Base-by-base conservation (phyloP, 2,888 invertebrate species). In the Noctua janthe region DNA sequence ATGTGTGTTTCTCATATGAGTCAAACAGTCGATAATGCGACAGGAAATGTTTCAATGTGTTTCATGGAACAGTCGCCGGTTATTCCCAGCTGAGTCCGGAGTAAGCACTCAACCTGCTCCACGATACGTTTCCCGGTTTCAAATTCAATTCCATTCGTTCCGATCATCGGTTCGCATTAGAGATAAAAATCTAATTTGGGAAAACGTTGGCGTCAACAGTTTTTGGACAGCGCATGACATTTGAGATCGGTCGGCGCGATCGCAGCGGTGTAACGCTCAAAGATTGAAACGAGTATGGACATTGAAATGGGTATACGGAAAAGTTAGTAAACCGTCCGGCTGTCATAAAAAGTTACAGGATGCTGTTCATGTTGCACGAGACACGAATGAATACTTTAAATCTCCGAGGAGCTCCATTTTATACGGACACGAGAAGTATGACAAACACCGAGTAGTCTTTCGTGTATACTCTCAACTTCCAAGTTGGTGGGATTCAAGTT, bases 81-180 rank as follows among this genome's bases (percentile, higher is more conserved):
- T 90, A 92, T 91, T 91, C 92, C 91, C 93, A 92, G 85, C 87
- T 90, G 93, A 90, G 91, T 87, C 83, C 84, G 81, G 85, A 86
- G 82, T 87, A 90, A 86, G 87, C 86, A 85, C 86, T 90, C 87
- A 90, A 87, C 87, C 87, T 85, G 91, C 85, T 85, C 87, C 81
- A 73, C 88, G 88, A 89, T 90, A 90, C 90, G 88, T 90, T 91
- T 90, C 89, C 92, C 91, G 88, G 90, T 88, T 90, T 89, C 89
- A 90, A 92, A 93, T 93, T 93, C 92, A 93, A 93, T 93, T 93
- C 91, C 91, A 92, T 93, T 91, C 92, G 92, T 93, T 93, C 93
- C 93, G 93, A 93, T 93, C 92, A 93, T 92, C 93, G 92, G 90
- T 87, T 91, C 93, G 90, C 91, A 92, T 92, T 93, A 89, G 89